Evolutionary conservation across 2,113 vertebrate genomes (phyloP).

Genomic region (Callionymus lyra): DNA sequence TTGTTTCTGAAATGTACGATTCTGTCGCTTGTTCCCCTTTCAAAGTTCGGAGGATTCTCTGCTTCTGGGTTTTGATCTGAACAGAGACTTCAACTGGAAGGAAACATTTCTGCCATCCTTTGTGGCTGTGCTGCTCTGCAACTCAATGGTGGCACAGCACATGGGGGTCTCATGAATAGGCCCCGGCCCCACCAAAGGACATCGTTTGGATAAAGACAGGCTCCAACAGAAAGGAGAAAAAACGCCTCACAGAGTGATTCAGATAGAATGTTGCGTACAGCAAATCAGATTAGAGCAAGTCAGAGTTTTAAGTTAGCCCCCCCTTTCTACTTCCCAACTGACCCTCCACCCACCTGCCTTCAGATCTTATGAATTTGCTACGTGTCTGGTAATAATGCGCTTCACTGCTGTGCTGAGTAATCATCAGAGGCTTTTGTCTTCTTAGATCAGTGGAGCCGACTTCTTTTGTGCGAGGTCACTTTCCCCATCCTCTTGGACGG

Average conservation of each 20-base stretch:
- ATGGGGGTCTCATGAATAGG: conserved; percentile 60
- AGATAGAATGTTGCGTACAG: conserved; percentile 43
- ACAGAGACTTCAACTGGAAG: conserved; percentile 27
- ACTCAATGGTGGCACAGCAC: conserved; percentile 62
- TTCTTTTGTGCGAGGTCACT: conserved; percentile 59
- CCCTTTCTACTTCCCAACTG: not conserved
- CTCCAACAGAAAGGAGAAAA: conserved; percentile 46
- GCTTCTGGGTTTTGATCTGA: conserved; percentile 7
- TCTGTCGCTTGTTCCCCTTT: no score
- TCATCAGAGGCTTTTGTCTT: conserved; percentile 61
- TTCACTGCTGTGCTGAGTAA: conserved; percentile 56
- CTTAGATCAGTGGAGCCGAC: conserved; percentile 52
- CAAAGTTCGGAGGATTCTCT: not conserved
- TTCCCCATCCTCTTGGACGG: conserved; percentile 35
- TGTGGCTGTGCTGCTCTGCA: conserved; percentile 61
- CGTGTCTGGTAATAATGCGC: conserved; percentile 41
- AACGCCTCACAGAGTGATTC: conserved; percentile 44
- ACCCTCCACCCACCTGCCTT: conserved; percentile 18
- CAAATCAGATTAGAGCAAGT: conserved; percentile 51
- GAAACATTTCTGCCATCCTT: conserved; percentile 46
- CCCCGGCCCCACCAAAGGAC: conserved; percentile 55
- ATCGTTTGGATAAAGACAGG: conserved; percentile 52
- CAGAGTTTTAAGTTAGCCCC: conserved; percentile 26
- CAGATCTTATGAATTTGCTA: conserved; percentile 38
- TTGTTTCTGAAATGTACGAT: no score